Percentiles rank a stretch among this genome's conserved stretches.
Conservation (phyloP, 2,113 vertebrate species). For the Suricata suricatta region DNA sequence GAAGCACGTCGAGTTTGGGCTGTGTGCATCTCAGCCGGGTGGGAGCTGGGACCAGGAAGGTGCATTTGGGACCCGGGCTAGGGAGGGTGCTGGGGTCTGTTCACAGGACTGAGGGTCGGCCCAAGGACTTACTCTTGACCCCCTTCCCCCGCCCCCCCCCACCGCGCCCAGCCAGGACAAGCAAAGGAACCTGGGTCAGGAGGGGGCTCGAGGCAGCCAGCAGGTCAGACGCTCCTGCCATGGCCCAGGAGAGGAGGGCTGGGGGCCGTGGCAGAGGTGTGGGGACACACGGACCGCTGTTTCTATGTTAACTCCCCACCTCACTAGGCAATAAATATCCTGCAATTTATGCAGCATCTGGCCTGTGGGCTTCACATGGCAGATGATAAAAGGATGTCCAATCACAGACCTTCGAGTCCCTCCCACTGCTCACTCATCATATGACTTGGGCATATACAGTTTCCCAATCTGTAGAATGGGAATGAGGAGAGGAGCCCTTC, state of each 20-base stretch:
- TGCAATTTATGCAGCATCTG: rapidly evolving
- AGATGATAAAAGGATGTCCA: background rate
- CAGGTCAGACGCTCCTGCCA: background rate
- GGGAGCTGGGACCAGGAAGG: background rate
- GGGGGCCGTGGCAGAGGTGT: rapidly evolving
- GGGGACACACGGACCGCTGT: background rate
- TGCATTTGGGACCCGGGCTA: rapidly evolving
- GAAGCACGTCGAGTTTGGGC: background rate
- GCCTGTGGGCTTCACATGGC: background rate
- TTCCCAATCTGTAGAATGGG: background rate
- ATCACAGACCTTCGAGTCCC: background rate
- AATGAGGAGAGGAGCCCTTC: rapidly evolving
- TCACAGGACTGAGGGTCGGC: background rate
- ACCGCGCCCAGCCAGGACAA: rapidly evolving
- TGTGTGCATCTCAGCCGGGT: background rate
- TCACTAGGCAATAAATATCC: background rate
- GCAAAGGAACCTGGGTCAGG: background rate
- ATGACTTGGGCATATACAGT: background rate
- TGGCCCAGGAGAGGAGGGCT: background rate
- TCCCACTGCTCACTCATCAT: background rate
- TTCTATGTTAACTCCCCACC: background rate
- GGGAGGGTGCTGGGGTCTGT: background rate
- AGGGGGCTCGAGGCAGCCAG: background rate
- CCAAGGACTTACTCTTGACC: background rate
- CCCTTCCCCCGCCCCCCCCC: background rate